Evolutionary conservation across 23 tunicate species (phyloP).

Genomic region (Styela clava): DNA sequence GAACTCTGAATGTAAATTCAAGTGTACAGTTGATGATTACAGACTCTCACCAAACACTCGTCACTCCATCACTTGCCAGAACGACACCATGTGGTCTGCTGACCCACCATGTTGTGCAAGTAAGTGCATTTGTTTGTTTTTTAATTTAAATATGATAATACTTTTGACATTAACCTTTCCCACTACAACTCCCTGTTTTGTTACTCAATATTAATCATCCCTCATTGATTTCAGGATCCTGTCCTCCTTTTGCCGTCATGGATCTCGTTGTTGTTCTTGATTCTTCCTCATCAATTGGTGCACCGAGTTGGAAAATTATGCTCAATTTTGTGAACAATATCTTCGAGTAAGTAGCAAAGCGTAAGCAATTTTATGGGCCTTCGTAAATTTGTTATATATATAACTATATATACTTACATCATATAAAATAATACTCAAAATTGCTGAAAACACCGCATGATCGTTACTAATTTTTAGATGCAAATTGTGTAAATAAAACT

Average conservation of each 20-base stretch:
- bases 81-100: constrained; percentile 44
- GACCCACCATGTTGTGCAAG: constrained; percentile 87
- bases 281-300: constrained; percentile 31
- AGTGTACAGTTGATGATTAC: constrained; percentile 9
- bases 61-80: background rate
- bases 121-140: constrained; percentile 3
- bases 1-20: constrained; percentile 14
- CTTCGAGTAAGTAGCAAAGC: constrained; percentile 11
- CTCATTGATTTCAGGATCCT: too few relatives aligned
- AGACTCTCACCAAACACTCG: background rate
- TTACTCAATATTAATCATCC: too few relatives aligned
- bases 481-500: too few relatives aligned
- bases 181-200: too few relatives aligned
- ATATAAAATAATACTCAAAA: too few relatives aligned
- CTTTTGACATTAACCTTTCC: too few relatives aligned
- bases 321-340: constrained; percentile 10
- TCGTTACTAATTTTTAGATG: too few relatives aligned
- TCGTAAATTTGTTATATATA: too few relatives aligned
- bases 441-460: too few relatives aligned
- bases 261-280: constrained; percentile 22
- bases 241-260: constrained; percentile 28
- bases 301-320: constrained; percentile 18
- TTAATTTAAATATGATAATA: background rate
- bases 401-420: too few relatives aligned
- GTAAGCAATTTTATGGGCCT: too few relatives aligned